These are phyloP conservation scores for Suillia variegata DNA, from an alignment of 2,888 invertebrate genomes.

Conservation along the genomic window DNA sequence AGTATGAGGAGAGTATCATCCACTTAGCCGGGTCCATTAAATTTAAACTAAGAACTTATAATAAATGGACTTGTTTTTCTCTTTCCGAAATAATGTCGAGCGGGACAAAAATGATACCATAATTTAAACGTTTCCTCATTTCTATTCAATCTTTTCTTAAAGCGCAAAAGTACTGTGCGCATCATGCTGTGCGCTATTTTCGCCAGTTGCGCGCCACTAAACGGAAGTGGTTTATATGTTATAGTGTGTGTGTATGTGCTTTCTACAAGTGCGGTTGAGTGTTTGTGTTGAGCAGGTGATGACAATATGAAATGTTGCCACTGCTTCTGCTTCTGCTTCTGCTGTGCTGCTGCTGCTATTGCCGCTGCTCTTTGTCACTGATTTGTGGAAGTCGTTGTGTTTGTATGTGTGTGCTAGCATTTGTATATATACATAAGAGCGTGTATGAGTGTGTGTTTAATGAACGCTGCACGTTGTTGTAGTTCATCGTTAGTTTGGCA, in stretches of 20 bases:
- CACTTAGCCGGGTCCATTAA: too few relatives aligned
- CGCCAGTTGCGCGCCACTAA: too few relatives aligned
- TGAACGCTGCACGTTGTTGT: conserved; percentile 45
- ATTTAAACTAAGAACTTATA: too few relatives aligned
- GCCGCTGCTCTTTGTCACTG: conserved; percentile 20
- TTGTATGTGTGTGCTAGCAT: conserved; percentile 6
- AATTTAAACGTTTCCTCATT: too few relatives aligned
- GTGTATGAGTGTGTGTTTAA: conserved; percentile 42
- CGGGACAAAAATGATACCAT: too few relatives aligned
- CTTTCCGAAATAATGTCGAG: too few relatives aligned
- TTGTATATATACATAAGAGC: neutral
- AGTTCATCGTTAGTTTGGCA: conserved; percentile 52
- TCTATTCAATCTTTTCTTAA: too few relatives aligned
- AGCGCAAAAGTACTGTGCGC: too few relatives aligned
- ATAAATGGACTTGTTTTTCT: too few relatives aligned
- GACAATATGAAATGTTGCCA: conserved; percentile 43
- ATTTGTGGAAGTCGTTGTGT: conserved; percentile 17
- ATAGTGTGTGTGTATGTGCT: conserved; percentile 1
- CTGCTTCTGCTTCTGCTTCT: conserved; percentile 32
- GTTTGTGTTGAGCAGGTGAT: conserved; percentile 30
- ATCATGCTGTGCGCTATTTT: too few relatives aligned
- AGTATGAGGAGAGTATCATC: too few relatives aligned
- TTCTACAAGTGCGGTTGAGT: conserved; percentile 13
- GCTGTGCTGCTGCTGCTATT: conserved; percentile 34
- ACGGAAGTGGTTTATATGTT: conserved; percentile 53